Conservation (phyloP, 2,113 vertebrate species). For the Notothenia rossii region DNA sequence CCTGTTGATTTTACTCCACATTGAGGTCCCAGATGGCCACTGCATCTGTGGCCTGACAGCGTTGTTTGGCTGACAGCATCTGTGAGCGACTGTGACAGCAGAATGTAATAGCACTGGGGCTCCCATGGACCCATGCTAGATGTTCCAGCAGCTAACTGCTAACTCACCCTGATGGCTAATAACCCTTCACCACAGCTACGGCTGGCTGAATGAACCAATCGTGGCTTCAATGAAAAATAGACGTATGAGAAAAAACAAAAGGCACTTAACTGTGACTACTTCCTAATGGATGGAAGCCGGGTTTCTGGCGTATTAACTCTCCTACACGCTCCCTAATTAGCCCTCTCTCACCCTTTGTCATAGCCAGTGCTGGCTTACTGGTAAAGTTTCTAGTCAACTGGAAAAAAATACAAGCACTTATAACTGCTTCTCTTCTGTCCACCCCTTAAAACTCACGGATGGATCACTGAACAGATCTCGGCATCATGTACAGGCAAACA, state of each 20-base stretch:
- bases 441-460: too few relatives aligned
- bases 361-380: slow-evolving; percentile 45
- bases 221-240: slow-evolving; percentile 74
- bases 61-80: slow-evolving; percentile 72
- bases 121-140: slow-evolving; percentile 70
- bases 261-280: slow-evolving; percentile 63
- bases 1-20: slow-evolving; percentile 45
- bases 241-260: slow-evolving; percentile 44
- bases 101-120: slow-evolving; percentile 70
- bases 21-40: slow-evolving; percentile 66
- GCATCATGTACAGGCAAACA: too few relatives aligned
- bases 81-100: slow-evolving; percentile 79
- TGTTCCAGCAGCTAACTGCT: slow-evolving; percentile 74
- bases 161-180: slow-evolving; percentile 81
- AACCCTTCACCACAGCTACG: slow-evolving; percentile 76
- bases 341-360: slow-evolving; percentile 59
- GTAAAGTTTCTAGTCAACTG: slow-evolving; percentile 50
- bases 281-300: slow-evolving; percentile 51
- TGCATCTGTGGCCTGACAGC: slow-evolving; percentile 71
- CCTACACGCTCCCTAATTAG: slow-evolving; percentile 71
- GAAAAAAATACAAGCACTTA: slow-evolving; percentile 1
- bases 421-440: neutral
- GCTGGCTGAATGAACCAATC: slow-evolving; percentile 73
- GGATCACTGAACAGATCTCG: too few relatives aligned
- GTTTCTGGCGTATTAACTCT: slow-evolving; percentile 67